Conservation (phyloP, 2,113 vertebrate species). For the Oreochromis tanganicae region DNA sequence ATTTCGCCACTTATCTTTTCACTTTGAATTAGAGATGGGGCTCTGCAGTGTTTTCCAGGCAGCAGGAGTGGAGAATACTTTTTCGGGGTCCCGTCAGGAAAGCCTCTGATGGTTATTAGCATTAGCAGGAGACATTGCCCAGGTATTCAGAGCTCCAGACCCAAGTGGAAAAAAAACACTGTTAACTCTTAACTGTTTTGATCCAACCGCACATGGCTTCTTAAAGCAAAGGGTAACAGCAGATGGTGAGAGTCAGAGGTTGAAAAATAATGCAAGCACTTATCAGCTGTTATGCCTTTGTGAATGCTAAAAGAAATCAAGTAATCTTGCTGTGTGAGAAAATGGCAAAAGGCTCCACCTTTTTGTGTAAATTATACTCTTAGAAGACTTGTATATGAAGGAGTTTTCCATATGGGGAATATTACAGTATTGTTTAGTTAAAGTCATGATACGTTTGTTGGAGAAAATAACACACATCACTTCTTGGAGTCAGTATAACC, state of each 20-base stretch:
- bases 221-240: not conserved
- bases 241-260: not conserved
- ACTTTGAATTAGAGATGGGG: constrained; percentile 64
- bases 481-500: constrained; percentile 13
- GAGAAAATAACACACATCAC: not conserved
- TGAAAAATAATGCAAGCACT: not conserved
- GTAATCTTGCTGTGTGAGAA: not conserved
- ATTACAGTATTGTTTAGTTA: not conserved
- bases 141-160: constrained; percentile 47
- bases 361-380: not conserved
- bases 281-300: not conserved
- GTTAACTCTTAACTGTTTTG: constrained; percentile 9
- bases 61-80: constrained; percentile 23
- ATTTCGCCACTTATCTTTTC: constrained; percentile 65
- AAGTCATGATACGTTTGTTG: not conserved
- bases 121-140: constrained; percentile 44
- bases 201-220: not conserved
- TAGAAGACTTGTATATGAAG: not conserved
- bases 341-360: not conserved
- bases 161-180: constrained; percentile 30
- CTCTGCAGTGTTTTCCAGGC: constrained; percentile 48
- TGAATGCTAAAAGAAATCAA: not conserved
- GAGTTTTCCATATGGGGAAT: not conserved
- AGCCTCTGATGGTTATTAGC: constrained; percentile 54
- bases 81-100: constrained; percentile 28